phyloP scores from a whole-genome alignment of 2,113 vertebrate genomes.

The Hippocampus barbouri region DNA sequence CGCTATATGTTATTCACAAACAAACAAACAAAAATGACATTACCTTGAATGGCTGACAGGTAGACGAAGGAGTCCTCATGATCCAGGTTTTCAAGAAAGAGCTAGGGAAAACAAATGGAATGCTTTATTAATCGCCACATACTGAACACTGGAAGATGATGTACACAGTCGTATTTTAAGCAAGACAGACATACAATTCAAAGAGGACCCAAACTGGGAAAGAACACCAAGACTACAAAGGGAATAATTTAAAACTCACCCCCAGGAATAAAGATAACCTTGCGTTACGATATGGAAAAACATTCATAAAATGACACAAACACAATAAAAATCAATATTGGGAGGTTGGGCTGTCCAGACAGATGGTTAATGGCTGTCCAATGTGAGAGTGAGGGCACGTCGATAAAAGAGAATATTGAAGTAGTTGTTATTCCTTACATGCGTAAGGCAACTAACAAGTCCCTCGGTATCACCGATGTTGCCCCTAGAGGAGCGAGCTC shows the following conservation, averaged over 20 bases:
- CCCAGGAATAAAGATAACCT: not conserved
- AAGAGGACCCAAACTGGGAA: constrained; percentile 9
- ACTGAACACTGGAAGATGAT: not conserved
- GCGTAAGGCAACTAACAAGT: constrained; percentile 50
- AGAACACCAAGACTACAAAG: constrained; percentile 33
- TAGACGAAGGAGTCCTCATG: constrained; percentile 92
- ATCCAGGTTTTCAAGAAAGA: constrained; percentile 89
- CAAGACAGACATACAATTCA: constrained; percentile 8
- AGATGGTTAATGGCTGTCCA: constrained; percentile 14
- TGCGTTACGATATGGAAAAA: not conserved
- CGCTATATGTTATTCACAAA: not conserved
- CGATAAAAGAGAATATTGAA: constrained; percentile 64
- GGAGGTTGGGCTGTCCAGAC: constrained; percentile 6
- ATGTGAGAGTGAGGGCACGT: constrained; percentile 4
- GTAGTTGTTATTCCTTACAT: constrained; percentile 24
- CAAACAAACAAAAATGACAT: not conserved
- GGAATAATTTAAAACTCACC: constrained; percentile 33
- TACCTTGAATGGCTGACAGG: constrained; percentile 98
- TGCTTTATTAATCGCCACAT: constrained; percentile 11
- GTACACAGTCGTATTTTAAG: not conserved
- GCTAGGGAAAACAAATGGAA: constrained; percentile 61
- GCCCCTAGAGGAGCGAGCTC: constrained; percentile 1
- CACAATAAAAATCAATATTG: constrained; percentile 29
- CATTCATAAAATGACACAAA: not conserved
- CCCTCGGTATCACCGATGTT: constrained; percentile 25